Conservation (phyloP, 2,888 invertebrate species). For the Drosophila prolongata region DNA sequence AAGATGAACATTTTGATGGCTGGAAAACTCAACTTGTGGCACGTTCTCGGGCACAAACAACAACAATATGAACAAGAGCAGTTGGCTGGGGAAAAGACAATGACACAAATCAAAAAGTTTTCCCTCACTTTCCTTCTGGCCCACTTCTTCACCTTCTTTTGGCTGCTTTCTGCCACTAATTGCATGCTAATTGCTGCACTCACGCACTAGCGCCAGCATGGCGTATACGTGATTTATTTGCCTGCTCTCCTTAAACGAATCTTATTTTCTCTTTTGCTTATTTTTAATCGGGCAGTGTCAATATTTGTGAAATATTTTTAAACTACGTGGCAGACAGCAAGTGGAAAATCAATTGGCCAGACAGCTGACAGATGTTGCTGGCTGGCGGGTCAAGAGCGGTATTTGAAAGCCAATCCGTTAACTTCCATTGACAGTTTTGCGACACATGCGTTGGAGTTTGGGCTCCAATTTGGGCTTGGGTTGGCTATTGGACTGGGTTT, state of each 20-base stretch:
- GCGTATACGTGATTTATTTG: slow-evolving; percentile 74
- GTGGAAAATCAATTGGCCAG: slow-evolving; percentile 70
- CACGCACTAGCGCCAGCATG: slow-evolving; percentile 37
- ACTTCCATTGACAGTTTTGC: slow-evolving; percentile 76
- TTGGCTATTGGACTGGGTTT: too few species aligned
- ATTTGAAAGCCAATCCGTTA: slow-evolving; percentile 77
- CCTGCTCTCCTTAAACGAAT: not conserved
- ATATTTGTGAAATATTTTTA: slow-evolving; percentile 78
- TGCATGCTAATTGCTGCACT: slow-evolving; percentile 61
- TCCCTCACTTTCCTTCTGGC: slow-evolving; percentile 7
- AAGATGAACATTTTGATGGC: slow-evolving; percentile 41
- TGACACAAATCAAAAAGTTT: slow-evolving; percentile 74
- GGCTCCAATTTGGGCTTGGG: not conserved
- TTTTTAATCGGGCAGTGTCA: slow-evolving; percentile 68
- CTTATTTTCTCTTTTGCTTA: slow-evolving; percentile 4
- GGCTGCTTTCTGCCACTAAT: slow-evolving; percentile 32
- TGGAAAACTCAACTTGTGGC: slow-evolving; percentile 67
- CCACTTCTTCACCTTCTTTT: slow-evolving; percentile 20
- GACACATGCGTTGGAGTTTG: slow-evolving; percentile 67
- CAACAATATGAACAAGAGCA: slow-evolving; percentile 11
- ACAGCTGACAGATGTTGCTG: slow-evolving; percentile 36
- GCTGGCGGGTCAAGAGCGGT: slow-evolving; percentile 10
- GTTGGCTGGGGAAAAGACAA: slow-evolving; percentile 49
- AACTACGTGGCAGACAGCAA: slow-evolving; percentile 65
- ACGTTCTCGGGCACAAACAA: slow-evolving; percentile 57